Base-by-base conservation (phyloP, 2,797 vertebrate species). In the Periophthalmus magnuspinnatus region DNA sequence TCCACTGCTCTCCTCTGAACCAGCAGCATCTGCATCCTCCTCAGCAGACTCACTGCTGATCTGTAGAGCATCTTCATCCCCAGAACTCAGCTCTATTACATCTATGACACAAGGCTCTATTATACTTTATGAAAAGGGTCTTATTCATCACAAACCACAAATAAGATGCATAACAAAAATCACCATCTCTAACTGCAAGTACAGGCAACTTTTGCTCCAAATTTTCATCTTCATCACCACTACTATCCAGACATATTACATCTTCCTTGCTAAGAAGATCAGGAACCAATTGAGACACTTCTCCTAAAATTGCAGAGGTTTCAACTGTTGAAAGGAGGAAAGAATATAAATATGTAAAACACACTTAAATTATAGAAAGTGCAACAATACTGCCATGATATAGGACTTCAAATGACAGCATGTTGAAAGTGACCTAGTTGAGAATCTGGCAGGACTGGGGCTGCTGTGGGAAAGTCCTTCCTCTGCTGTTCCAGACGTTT, bases 41-140 rank as follows among this genome's bases (percentile, higher is more conserved):
- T 94, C 95, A 21, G 94, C 94, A 57, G 96, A 97, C 71, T 97
- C 97, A 28, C 95, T 97, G 90, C 96, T 97, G 69, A 97, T 95
- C 71, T 96, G 96, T 75, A 97, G 89, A 16, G 94, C 81, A 16
- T 97, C 96, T 69, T 99, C 98, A 13, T 98, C 98, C 70, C 97
- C 98, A 0, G 97, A 99, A 82, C 98, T 99, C 77, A 99, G 91
- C 86, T 99, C 98, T 69, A 99, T 99, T 83, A 99, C 93, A 90
- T 99, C 98, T 97, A 77, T 7, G 5, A 22, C 36, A 58, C 41
- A 10, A 70, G 5, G 36, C 38, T 47, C 38, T 69, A 50, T 16
- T 32, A 57, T 77, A 74, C 14, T 21, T 58, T n/a, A 38, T 75
- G 45, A 77, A 52, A 63, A 4, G 1, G 21, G 41, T 17, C 19